Evolutionary conservation across 2,888 invertebrate species (phyloP).

Genomic region (Drosophila stalkeri): DNA sequence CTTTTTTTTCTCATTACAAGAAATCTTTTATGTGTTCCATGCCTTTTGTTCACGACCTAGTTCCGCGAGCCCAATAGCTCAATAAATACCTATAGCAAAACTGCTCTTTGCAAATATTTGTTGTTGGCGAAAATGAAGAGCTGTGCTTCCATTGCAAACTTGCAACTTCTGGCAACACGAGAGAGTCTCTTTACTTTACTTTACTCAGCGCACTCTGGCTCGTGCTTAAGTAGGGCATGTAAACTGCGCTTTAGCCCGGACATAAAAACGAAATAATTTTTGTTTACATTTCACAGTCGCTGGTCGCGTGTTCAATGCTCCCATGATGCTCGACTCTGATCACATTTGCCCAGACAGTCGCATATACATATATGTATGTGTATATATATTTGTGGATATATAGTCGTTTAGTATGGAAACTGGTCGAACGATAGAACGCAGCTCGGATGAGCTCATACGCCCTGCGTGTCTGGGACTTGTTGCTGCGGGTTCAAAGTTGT

Average conservation of each 20-base stretch:
- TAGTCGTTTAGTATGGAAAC: conserved; percentile 32
- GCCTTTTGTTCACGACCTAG: not conserved
- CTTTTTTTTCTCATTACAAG: not conserved
- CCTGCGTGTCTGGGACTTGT: not conserved
- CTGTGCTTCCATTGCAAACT: conserved; percentile 5
- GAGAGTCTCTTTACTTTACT: conserved; percentile 8
- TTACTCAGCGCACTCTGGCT: not conserved
- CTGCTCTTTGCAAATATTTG: conserved; percentile 6
- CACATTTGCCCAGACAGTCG: conserved; percentile 20
- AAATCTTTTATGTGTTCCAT: not conserved
- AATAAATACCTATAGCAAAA: not conserved
- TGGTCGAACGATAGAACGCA: conserved; percentile 40
- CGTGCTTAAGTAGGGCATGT: conserved; percentile 67
- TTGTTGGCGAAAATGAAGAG: not conserved
- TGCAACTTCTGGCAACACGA: conserved; percentile 18
- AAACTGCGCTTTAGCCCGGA: conserved; percentile 56
- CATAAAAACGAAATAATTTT: conserved; percentile 38
- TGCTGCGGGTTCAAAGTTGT: conserved; percentile 25
- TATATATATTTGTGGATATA: conserved; percentile 20
- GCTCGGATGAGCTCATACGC: conserved; percentile 62
- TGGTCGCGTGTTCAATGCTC: conserved; percentile 69
- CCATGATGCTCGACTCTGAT: conserved; percentile 32
- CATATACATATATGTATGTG: not conserved
- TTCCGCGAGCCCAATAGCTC: not conserved
- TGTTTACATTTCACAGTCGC: conserved; percentile 66